phyloP scores from a whole-genome alignment of 2,888 invertebrate genomes.

The Chymomyza caudatula region DNA sequence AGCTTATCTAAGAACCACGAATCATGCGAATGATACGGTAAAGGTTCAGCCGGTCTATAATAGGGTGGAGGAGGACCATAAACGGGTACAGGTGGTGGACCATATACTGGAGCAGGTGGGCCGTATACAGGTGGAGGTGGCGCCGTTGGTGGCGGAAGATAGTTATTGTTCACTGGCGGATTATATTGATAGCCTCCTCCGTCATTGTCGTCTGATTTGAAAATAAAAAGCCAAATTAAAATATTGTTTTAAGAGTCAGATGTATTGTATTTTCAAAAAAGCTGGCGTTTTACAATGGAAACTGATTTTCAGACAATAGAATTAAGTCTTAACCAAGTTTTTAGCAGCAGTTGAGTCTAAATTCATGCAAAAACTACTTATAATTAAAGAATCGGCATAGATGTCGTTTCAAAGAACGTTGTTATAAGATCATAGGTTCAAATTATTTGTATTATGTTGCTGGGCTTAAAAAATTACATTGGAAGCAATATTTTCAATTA shows the following conservation, averaged over 20 bases:
- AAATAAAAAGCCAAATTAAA: background rate
- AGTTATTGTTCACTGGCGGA: conserved; percentile 51
- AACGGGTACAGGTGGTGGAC: conserved; percentile 69
- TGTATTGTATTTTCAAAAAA: no score
- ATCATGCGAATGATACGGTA: conserved; percentile 63
- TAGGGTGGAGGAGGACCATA: conserved; percentile 79
- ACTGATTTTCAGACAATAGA: background rate
- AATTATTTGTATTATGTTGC: no score
- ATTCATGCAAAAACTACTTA: background rate
- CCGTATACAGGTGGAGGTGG: conserved; percentile 77
- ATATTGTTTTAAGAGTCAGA: conserved; percentile 13
- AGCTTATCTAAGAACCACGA: conserved; percentile 82
- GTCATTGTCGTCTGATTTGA: conserved; percentile 31
- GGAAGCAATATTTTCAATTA: no score
- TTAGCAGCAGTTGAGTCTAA: background rate
- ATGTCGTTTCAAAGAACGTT: no score
- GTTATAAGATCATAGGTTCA: no score
- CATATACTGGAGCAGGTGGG: conserved; percentile 78
- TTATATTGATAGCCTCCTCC: conserved; percentile 60
- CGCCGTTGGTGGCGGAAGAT: conserved; percentile 71
- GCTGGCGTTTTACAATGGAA: background rate
- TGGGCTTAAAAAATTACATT: no score
- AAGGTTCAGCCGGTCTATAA: conserved; percentile 51
- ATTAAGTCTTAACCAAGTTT: background rate
- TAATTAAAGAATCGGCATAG: background rate